A percentile compares a stretch with the other conserved stretches of the same genome.
These are phyloP conservation scores for Yoshiicerus persimilis DNA, from an alignment of 1,140 invertebrate genomes.

Conservation along the genomic window DNA sequence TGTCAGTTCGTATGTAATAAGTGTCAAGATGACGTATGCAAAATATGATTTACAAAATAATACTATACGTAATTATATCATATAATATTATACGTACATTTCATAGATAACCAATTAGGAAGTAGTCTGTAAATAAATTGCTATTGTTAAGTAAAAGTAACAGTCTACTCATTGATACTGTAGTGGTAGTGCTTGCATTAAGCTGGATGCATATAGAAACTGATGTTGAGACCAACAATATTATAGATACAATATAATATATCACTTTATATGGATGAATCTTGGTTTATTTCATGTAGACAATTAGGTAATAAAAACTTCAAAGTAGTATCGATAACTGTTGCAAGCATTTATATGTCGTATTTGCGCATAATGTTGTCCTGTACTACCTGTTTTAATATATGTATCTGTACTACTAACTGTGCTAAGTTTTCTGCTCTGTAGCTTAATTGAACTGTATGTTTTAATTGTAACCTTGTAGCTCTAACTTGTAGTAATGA, in stretches of 20 bases:
- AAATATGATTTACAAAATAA: neutral
- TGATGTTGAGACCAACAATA: constrained; percentile 4
- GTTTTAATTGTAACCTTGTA: too few relatives aligned
- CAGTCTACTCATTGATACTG: neutral
- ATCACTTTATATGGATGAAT: neutral
- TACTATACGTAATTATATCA: neutral
- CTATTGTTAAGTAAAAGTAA: neutral
- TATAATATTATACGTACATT: neutral
- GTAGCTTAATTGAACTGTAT: neutral
- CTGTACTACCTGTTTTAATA: neutral
- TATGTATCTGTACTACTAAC: neutral
- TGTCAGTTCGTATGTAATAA: neutral
- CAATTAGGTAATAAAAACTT: neutral
- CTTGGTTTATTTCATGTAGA: neutral
- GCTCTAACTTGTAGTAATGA: too few relatives aligned
- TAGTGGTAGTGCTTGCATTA: neutral
- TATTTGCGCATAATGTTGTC: too few relatives aligned
- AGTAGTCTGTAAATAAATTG: neutral
- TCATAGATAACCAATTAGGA: neutral
- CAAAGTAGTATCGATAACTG: too few relatives aligned
- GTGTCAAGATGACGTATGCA: neutral
- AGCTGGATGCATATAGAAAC: neutral
- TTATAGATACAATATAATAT: neutral
- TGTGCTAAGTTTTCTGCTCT: neutral
- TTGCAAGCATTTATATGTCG: too few relatives aligned